Base-by-base conservation (phyloP, 2,113 vertebrate genomes). In the Micronycteris hirsuta region DNA sequence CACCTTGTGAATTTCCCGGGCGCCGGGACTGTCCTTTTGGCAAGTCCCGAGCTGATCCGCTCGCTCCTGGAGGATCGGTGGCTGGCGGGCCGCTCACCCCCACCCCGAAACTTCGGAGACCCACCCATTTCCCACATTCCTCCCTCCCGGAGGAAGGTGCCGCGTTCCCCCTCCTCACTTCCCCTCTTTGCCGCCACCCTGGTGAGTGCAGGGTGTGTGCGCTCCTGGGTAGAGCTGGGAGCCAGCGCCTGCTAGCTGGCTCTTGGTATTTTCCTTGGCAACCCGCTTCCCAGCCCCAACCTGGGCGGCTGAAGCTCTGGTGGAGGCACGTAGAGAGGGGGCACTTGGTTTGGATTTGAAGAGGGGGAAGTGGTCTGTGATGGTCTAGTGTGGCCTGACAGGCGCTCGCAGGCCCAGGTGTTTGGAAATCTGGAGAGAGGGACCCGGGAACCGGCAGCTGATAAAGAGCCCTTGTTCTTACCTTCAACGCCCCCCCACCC, bases 221-320 rank as follows among this genome's bases (percentile, higher is more conserved):
- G 86, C 95, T 61, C 90, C 94, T 73, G 58, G 74, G 91, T 61
- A 49, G 93, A 82, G 76, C 92, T 56, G 76, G 90, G 88, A 97
- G 94, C 95, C 84, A 13, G 74, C 45, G 87, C 90, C 97, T 87
- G 96, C 92, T 85, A 52, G 94, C 92, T 90, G 95, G 97, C 95
- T 84, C 93, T 91, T 61, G 49, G 38, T 97, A 26, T 98, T 98
- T 97, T 96, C 94, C 96, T 97, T 96, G 97, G 97, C 96, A 97
- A 84, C 94, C 82, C 38, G 52, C 67, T 95, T 73, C 81, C 95
- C 93, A 87, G 89, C 52, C 77, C 96, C 86, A 81, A 95, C 94
- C 97, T 96, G 96, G 86, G 91, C 91, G 81, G 87, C 91, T 92
- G 88, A 77, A 20, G 86, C 86, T 91, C 82, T 20, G 77, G 56